Evolutionary conservation across 2,797 vertebrate genomes (phyloP).

Genomic region (Muscicapa striata): DNA sequence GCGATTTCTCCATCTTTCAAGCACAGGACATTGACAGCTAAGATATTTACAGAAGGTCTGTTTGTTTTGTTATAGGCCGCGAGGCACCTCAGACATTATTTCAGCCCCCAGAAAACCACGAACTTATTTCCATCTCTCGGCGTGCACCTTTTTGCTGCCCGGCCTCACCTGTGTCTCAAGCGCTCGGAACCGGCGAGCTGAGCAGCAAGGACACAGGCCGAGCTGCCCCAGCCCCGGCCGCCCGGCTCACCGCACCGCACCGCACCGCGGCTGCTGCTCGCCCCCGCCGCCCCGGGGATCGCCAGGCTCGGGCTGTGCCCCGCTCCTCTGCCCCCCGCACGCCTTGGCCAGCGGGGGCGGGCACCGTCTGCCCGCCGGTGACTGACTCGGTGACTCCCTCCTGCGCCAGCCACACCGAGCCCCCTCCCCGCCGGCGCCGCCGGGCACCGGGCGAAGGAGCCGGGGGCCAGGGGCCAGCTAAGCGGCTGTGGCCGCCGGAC

Average conservation of each 20-base stretch:
- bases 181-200: not conserved
- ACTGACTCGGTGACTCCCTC: not conserved
- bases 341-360: not conserved
- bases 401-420: not conserved
- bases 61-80: not conserved
- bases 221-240: not conserved
- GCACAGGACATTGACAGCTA: not conserved
- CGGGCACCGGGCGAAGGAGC: not conserved
- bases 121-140: not conserved
- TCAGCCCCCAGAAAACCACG: not conserved
- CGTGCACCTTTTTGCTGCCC: not conserved
- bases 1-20: not conserved
- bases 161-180: not conserved
- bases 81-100: not conserved
- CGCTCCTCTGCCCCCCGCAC: not conserved
- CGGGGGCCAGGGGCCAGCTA: fast-evolving
- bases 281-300: fast-evolving
- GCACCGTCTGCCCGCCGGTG: not conserved
- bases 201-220: not conserved
- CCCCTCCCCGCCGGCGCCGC: not conserved
- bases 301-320: fast-evolving
- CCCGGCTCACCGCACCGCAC: too few species aligned
- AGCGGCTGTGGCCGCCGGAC: not conserved
- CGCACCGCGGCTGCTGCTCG: fast-evolving
- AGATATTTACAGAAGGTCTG: not conserved